Evolutionary conservation across 2,888 invertebrate species (phyloP).

Genomic region (Eustalomyia histrio): DNA sequence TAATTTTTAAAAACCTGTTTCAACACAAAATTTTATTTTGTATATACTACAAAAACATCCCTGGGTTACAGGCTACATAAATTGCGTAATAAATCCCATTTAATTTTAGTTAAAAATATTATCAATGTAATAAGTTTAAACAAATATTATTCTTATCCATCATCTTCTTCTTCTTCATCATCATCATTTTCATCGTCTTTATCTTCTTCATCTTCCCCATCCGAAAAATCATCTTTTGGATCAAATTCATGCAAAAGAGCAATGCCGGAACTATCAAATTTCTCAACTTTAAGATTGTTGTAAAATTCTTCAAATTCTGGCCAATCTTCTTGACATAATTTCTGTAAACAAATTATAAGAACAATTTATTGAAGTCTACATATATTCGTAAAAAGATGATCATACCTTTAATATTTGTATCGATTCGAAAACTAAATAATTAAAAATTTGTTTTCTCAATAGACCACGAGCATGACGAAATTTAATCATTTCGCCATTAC

Average conservation of each 20-base stretch:
- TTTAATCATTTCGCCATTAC: neutral
- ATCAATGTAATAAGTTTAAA: too few relatives aligned
- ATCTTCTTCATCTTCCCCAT: neutral
- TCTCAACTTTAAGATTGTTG: conserved; percentile 22
- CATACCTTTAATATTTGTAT: conserved; percentile 68
- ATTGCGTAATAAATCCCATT: too few relatives aligned
- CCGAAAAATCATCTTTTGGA: neutral
- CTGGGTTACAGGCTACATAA: too few relatives aligned
- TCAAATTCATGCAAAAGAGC: neutral
- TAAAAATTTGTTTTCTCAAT: conserved; percentile 61
- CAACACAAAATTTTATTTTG: too few relatives aligned
- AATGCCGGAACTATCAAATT: conserved; percentile 11
- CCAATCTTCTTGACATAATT: conserved; percentile 68
- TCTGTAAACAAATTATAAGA: conserved; percentile 60
- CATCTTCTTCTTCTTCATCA: too few relatives aligned
- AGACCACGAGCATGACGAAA: neutral
- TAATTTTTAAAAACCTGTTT: too few relatives aligned
- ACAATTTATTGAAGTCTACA: neutral
- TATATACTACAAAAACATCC: too few relatives aligned
- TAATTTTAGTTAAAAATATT: too few relatives aligned
- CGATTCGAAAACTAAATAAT: conserved; percentile 68
- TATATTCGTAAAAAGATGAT: neutral
- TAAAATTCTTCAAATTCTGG: conserved; percentile 61
- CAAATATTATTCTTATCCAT: too few relatives aligned
- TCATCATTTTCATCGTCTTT: neutral